Percentiles rank a stretch among this genome's conserved stretches.
Conservation (phyloP, 2,113 vertebrate species). For the Rhinolophus sinicus region DNA sequence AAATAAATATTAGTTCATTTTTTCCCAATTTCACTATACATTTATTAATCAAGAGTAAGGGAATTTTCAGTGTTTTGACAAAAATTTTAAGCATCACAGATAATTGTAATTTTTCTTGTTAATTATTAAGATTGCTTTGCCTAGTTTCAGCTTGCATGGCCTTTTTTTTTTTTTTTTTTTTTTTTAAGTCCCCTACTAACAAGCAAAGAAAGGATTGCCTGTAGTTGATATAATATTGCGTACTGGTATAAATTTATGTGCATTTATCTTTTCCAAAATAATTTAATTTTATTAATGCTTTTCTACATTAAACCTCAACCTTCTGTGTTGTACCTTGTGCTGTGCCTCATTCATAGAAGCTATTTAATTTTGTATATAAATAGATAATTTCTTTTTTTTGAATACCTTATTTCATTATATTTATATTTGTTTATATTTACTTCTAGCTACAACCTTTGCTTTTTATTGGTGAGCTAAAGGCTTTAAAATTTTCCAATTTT, state of each 20-base stretch:
- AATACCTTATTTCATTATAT: background rate
- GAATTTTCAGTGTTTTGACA: slow-evolving; percentile 32
- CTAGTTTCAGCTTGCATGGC: background rate
- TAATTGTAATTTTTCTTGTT: background rate
- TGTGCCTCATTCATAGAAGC: background rate
- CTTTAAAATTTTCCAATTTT: background rate
- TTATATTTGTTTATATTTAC: slow-evolving; percentile 8
- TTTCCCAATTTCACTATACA: background rate
- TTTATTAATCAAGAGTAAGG: background rate
- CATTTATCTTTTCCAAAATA: background rate
- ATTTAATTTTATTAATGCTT: background rate
- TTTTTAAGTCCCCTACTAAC: background rate
- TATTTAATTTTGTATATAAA: background rate
- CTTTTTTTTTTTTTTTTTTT: background rate
- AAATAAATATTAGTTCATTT: background rate
- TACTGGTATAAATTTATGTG: background rate
- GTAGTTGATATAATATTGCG: background rate
- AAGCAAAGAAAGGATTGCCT: background rate
- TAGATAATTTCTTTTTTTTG: background rate
- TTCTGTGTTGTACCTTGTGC: background rate
- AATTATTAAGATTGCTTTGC: background rate
- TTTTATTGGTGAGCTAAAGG: slow-evolving; percentile 3
- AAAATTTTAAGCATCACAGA: background rate
- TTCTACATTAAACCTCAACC: background rate
- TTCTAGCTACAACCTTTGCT: background rate